Conservation (phyloP, 1,140 invertebrate species). For the Ridgeia piscesae region DNA sequence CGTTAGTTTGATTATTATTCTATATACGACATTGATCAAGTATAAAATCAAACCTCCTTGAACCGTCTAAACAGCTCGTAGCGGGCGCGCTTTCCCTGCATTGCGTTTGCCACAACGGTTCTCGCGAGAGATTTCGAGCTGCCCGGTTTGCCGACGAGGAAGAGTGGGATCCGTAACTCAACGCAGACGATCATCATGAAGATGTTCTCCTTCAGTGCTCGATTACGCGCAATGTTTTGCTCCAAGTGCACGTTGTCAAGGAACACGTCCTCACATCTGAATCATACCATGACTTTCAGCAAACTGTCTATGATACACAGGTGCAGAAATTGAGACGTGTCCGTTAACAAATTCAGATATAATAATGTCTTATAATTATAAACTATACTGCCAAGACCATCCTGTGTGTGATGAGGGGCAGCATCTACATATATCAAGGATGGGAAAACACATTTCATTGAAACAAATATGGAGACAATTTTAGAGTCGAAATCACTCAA, state of each 20-base stretch:
- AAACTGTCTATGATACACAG: not conserved
- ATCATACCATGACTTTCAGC: not conserved
- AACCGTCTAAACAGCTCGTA: slow-evolving; percentile 40
- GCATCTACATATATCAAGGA: too few relatives aligned
- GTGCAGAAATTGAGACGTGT: not conserved
- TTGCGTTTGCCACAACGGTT: slow-evolving; percentile 46
- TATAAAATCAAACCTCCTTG: slow-evolving; percentile 37
- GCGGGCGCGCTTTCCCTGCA: slow-evolving; percentile 43
- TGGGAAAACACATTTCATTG: too few relatives aligned
- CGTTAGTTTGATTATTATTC: too few relatives aligned
- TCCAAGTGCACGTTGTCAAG: slow-evolving; percentile 41
- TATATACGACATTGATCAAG: too few relatives aligned
- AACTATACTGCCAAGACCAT: too few relatives aligned
- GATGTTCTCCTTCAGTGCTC: slow-evolving; percentile 50
- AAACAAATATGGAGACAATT: too few relatives aligned
- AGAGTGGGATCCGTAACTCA: slow-evolving; percentile 47
- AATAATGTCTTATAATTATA: too few relatives aligned
- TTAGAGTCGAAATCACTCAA: too few relatives aligned
- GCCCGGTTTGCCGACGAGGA: slow-evolving; percentile 53
- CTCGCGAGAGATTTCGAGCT: slow-evolving; percentile 53
- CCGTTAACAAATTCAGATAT: too few relatives aligned
- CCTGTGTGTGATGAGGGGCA: too few relatives aligned
- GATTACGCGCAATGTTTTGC: slow-evolving; percentile 49
- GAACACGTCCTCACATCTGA: slow-evolving; percentile 46
- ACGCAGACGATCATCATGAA: slow-evolving; percentile 55